A percentile compares a stretch with the other conserved stretches of the same genome.
Evolutionary conservation across 2,797 vertebrate species (phyloP).

Genomic region (Rhabdomys pumilio): DNA sequence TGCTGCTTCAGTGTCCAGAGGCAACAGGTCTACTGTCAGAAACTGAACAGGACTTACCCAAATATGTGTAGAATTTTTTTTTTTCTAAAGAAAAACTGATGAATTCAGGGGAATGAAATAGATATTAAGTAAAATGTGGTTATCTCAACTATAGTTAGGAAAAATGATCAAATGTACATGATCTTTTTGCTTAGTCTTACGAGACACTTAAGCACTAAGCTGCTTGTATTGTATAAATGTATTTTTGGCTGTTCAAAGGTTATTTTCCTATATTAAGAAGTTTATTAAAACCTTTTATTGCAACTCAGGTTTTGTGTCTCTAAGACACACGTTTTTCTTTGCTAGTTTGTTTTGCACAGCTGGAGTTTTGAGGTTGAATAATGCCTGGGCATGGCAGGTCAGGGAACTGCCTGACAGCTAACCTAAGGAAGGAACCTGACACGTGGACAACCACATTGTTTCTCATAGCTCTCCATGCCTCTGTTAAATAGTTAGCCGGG

Average conservation of each 20-base stretch:
- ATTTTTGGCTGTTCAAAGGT: constrained; percentile 75
- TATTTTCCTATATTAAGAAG: constrained; percentile 82
- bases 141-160: constrained; percentile 73
- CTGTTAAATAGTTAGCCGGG: constrained; percentile 46
- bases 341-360: constrained; percentile 65
- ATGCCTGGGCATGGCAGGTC: constrained; percentile 36
- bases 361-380: constrained; percentile 42
- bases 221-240: constrained; percentile 70
- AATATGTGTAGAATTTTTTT: constrained; percentile 60
- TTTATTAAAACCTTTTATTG: constrained; percentile 80
- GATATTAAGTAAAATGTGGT: constrained; percentile 70
- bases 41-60: constrained; percentile 61
- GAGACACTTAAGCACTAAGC: constrained; percentile 29
- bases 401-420: background rate
- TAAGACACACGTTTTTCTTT: constrained; percentile 70
- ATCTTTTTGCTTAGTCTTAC: constrained; percentile 64
- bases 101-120: constrained; percentile 81
- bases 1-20: constrained; percentile 59
- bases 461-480: constrained; percentile 40
- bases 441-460: constrained; percentile 59
- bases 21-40: constrained; percentile 54
- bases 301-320: constrained; percentile 84
- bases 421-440: constrained; percentile 59
- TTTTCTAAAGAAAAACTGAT: constrained; percentile 40
- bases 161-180: constrained; percentile 71